A percentile compares a stretch with the other conserved stretches of the same genome.
Conservation (phyloP, 2,797 vertebrate species). For the Pristis pectinata region DNA sequence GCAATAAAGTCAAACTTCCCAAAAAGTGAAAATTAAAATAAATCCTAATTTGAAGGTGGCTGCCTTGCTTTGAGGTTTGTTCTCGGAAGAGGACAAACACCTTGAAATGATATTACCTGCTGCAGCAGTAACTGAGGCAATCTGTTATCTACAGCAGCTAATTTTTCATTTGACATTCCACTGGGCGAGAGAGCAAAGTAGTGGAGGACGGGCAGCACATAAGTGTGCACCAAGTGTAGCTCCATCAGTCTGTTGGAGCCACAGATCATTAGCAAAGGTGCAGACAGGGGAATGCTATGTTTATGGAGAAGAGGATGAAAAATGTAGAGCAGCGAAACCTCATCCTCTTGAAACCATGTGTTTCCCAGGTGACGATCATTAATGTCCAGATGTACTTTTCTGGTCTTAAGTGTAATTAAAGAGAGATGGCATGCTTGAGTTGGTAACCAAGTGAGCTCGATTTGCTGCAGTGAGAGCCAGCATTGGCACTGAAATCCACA, state of each 20-base stretch:
- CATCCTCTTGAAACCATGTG: neutral
- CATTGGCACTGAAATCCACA: neutral
- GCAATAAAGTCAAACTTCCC: no score
- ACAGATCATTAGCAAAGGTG: neutral
- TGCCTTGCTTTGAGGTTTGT: neutral
- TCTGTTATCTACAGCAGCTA: constrained; percentile 62
- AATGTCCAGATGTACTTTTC: neutral
- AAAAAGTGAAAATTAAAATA: no score
- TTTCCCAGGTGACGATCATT: neutral
- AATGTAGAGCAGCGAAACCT: neutral
- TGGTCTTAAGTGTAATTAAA: neutral
- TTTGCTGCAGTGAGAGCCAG: neutral
- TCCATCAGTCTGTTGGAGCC: neutral
- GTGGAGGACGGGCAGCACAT: neutral
- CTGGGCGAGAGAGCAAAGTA: constrained; percentile 48
- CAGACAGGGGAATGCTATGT: neutral
- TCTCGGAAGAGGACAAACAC: constrained; percentile 17
- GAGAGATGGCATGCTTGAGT: no score
- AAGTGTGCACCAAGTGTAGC: neutral
- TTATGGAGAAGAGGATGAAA: neutral
- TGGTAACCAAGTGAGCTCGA: neutral
- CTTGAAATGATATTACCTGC: constrained; percentile 55
- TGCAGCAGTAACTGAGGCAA: constrained; percentile 51
- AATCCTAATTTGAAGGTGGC: neutral
- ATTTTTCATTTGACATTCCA: constrained; percentile 58